Evolutionary conservation across 2,888 invertebrate genomes (phyloP).

Genomic region (Andrena praecox): DNA sequence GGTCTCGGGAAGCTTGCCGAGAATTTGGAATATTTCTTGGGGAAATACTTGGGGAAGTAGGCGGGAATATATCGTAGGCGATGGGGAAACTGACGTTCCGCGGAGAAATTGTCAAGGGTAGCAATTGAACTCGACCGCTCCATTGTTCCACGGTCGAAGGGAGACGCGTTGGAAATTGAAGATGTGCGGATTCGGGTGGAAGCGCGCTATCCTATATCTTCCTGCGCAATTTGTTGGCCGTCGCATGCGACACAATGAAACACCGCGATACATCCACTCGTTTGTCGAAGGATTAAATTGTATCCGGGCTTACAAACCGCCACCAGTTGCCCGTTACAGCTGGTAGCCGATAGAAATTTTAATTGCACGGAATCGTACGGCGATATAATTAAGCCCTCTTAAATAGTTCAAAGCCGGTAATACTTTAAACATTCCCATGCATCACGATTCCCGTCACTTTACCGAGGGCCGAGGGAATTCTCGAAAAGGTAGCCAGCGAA

Average conservation of each 20-base stretch:
- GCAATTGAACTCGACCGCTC: neutral
- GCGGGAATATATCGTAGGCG: too few species aligned
- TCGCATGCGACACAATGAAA: slow-evolving; percentile 22
- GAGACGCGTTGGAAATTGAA: slow-evolving; percentile 14
- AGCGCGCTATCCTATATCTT: slow-evolving; percentile 7
- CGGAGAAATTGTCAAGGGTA: neutral
- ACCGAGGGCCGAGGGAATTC: neutral
- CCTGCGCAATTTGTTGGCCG: slow-evolving; percentile 28
- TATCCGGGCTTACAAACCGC: slow-evolving; percentile 33
- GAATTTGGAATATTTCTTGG: too few species aligned
- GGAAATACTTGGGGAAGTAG: too few species aligned
- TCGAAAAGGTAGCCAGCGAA: neutral
- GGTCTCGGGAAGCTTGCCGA: too few species aligned
- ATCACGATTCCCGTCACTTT: neutral
- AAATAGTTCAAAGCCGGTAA: neutral
- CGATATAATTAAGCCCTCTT: slow-evolving; percentile 1
- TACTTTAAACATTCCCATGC: neutral
- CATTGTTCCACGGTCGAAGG: neutral
- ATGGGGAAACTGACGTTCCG: too few species aligned
- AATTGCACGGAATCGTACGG: slow-evolving; percentile 3
- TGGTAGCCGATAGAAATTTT: slow-evolving; percentile 33
- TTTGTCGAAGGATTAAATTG: slow-evolving; percentile 52
- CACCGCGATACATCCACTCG: slow-evolving; percentile 27
- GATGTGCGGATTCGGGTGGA: slow-evolving; percentile 13
- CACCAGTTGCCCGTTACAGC: slow-evolving; percentile 45